phyloP scores from a whole-genome alignment of 2,888 invertebrate species.

The Podabrus alpinus region DNA sequence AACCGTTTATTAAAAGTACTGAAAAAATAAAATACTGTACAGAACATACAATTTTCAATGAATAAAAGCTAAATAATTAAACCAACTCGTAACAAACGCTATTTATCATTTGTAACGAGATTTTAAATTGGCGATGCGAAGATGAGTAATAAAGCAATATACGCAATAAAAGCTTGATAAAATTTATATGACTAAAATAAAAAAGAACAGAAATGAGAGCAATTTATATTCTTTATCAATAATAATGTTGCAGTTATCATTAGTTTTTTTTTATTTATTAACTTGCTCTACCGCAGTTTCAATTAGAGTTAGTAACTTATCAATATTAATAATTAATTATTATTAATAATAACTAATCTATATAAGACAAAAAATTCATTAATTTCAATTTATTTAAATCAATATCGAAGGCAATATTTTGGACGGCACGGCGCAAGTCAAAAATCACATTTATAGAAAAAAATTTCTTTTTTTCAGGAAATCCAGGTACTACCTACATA shows the following conservation, averaged over 20 bases:
- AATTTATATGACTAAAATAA: neutral
- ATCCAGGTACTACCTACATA: too few relatives aligned
- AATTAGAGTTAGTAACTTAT: too few relatives aligned
- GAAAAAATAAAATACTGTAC: neutral
- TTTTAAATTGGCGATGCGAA: constrained; percentile 13
- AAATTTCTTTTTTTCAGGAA: too few relatives aligned
- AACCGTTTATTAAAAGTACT: neutral
- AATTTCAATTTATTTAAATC: too few relatives aligned
- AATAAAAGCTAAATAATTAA: neutral
- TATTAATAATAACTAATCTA: too few relatives aligned
- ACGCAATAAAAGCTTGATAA: constrained; percentile 4
- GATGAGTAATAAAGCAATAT: constrained; percentile 9
- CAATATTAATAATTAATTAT: too few relatives aligned
- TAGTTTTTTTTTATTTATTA: neutral
- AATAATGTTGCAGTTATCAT: neutral
- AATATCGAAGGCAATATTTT: too few relatives aligned
- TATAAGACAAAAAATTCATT: too few relatives aligned
- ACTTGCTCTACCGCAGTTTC: too few relatives aligned
- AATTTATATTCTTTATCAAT: neutral
- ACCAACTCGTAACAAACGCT: constrained; percentile 4
- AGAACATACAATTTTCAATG: neutral
- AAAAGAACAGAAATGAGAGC: neutral
- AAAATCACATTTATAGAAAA: too few relatives aligned
- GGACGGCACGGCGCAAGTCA: too few relatives aligned
- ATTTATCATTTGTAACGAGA: constrained; percentile 13